Evolutionary conservation across 2,113 vertebrate species (phyloP), one percentile per base, ranked within the genome.

Genomic region (Ranitomeya variabilis): DNA sequence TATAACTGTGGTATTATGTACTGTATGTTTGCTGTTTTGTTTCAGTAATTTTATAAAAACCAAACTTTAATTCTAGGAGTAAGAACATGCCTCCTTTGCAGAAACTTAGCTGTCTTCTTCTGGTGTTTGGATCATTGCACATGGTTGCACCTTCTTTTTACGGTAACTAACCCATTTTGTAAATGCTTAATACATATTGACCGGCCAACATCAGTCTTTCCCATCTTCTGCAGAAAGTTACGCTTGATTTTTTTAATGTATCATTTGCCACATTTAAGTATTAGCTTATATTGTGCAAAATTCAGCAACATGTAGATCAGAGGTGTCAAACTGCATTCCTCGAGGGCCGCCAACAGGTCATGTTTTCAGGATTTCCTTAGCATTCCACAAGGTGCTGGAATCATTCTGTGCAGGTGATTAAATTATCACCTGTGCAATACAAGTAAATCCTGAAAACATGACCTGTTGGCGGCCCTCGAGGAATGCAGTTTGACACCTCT

Each of bases 31-130:
- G 31, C 13, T 54, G 52, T 12, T 52, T 52, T 78, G 19, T 54
- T 54, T 78, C 23, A 13, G 62, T 62, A 45, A 82, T 62, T 13
- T 80, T 57, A 16, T 76, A 18, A 76, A 57, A 66, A 26, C 1
- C 69, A 45, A 12, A 54, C 7, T 67, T 8, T 87, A 19, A 13
- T 69, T 67, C 8, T 71, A 87, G 77, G 77, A 37, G 52, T 77
- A 57, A 57, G 26, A 80, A 23, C 51, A 89, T 89, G 87, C 45
- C 71, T n/a, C 37, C 81, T 12, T 3, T 78, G 18, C n/a, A 45
- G 23, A 67, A 31, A 23, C 62, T 71, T 66, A n/a, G 83, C 54
- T 74, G 81, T 60, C 60, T 89, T n/a, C 71, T 89, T 62, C 60
- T 89, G 73, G 52, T 84, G 16, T 13, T 83, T 54, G 87, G 71